phyloP scores from a whole-genome alignment of 2,797 vertebrate genomes.

The Acanthurus tractus region DNA sequence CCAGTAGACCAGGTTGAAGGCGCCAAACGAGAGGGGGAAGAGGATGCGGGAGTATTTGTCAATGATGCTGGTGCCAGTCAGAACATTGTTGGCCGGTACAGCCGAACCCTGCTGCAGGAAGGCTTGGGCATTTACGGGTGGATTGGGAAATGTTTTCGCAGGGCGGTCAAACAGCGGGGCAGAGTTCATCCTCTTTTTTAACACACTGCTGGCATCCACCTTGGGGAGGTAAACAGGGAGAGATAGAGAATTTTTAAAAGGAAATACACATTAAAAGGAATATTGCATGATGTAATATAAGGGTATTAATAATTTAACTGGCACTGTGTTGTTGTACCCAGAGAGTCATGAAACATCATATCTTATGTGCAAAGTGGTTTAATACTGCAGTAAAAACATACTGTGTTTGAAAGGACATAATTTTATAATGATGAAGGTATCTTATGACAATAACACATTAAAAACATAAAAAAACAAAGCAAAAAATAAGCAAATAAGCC shows the following conservation, averaged over 20 bases:
- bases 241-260: slow-evolving; percentile 20
- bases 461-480: neutral
- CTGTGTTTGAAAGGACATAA: neutral
- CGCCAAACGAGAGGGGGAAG: slow-evolving; percentile 95
- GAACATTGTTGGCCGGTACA: slow-evolving; percentile 75
- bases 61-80: slow-evolving; percentile 94
- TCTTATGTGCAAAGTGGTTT: slow-evolving; percentile 4
- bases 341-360: slow-evolving; percentile 14
- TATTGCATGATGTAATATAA: slow-evolving; percentile 18
- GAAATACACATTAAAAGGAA: slow-evolving; percentile 43
- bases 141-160: slow-evolving; percentile 82
- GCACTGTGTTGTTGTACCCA: slow-evolving; percentile 13
- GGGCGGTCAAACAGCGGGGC: slow-evolving; percentile 84
- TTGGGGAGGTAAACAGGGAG: slow-evolving; percentile 42
- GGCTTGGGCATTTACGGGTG: slow-evolving; percentile 76
- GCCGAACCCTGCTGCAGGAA: slow-evolving; percentile 83
- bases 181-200: slow-evolving; percentile 94
- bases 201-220: slow-evolving; percentile 88
- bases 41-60: slow-evolving; percentile 97
- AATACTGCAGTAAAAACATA: slow-evolving; percentile 1
- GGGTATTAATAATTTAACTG: slow-evolving; percentile 46
- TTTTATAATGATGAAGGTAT: neutral
- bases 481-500: neutral
- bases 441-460: neutral
- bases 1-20: slow-evolving; percentile 98